Conservation (phyloP, 2,888 invertebrate species). For the Sericinus montela region DNA sequence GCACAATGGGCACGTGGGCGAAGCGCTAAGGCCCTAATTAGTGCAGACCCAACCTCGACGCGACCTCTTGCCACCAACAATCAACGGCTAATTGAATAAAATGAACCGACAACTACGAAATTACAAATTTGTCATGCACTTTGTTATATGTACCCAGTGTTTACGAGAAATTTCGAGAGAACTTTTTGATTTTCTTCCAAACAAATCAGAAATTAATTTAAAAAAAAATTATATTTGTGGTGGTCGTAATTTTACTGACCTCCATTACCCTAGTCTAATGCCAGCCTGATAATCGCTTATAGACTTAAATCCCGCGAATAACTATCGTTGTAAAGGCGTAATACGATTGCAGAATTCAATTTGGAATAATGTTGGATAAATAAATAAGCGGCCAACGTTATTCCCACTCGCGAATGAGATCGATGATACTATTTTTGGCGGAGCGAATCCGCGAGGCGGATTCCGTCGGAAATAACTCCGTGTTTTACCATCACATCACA, state of each 20-base stretch:
- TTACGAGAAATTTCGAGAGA: background rate
- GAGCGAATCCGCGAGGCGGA: conserved; percentile 69
- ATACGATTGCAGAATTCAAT: conserved; percentile 35
- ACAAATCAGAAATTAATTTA: no score
- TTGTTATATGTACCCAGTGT: background rate
- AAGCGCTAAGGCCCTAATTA: conserved; percentile 65
- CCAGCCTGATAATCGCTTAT: no score
- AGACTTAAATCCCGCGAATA: background rate
- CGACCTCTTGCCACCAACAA: conserved; percentile 70
- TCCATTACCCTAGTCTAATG: no score
- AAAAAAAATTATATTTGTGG: no score
- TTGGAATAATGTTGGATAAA: conserved; percentile 47
- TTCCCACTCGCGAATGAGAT: conserved; percentile 57
- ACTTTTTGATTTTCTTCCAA: background rate
- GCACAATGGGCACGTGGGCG: conserved; percentile 50
- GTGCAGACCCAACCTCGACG: conserved; percentile 60
- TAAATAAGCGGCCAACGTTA: conserved; percentile 55
- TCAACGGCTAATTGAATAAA: conserved; percentile 71
- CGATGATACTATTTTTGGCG: conserved; percentile 71
- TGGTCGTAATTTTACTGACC: no score
- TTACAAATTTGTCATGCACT: conserved; percentile 19
- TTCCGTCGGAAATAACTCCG: conserved; percentile 70
- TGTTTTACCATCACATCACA: conserved; percentile 58
- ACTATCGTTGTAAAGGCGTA: conserved; percentile 1
- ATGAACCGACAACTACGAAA: conserved; percentile 57